Evolutionary conservation across 2,113 vertebrate genomes (phyloP), one percentile per base, ranked within the genome.

Genomic region (Osmerus eperlanus): DNA sequence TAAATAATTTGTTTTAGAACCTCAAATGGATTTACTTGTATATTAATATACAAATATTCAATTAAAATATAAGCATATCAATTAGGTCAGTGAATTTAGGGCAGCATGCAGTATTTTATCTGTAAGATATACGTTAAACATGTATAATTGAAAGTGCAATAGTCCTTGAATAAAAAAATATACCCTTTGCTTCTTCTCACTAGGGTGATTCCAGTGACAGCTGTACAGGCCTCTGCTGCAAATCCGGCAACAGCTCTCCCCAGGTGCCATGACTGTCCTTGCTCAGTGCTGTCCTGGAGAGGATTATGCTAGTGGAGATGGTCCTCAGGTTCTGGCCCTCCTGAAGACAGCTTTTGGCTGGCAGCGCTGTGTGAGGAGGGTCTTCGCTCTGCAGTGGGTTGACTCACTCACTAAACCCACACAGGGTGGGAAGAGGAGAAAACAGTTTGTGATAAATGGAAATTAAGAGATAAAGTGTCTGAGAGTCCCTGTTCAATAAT

Each of bases 201-300:
- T 77, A 0, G 54, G 1, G 1, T 21, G 16, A 13, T n/a, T 86
- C 87, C 86, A 85, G 36, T 70, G 41, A 78, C 92, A 93, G 79
- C 91, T 90, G 15, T 90, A 91, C 16, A 86, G 36, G 19, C 85
- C 89, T 67, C 84, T 81, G 78, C 78, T 77, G 82, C 80, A 92
- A 47, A 78, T 72, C 51, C 65, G 68, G 64, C 79, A 83, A 0
- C 81, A 86, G 14, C 58, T 60, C 0, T 71, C 63, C 3, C 41
- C 36, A 15, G 23, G 21, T 52, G 54, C 15, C 90, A 92, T 90
- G 28, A 58, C 77, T 63, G 41, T 23, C 52, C 72, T 47, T 65
- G 14, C 52, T 79, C 54, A 66, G 60, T 36, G 32, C 32, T 36
- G 32, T 53, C 79, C 70, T 82, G 32, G 53, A 2, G 72, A 12